These are phyloP conservation scores for Peromyscus leucopus DNA, from an alignment of 2,113 vertebrate genomes.

Conservation along the genomic window DNA sequence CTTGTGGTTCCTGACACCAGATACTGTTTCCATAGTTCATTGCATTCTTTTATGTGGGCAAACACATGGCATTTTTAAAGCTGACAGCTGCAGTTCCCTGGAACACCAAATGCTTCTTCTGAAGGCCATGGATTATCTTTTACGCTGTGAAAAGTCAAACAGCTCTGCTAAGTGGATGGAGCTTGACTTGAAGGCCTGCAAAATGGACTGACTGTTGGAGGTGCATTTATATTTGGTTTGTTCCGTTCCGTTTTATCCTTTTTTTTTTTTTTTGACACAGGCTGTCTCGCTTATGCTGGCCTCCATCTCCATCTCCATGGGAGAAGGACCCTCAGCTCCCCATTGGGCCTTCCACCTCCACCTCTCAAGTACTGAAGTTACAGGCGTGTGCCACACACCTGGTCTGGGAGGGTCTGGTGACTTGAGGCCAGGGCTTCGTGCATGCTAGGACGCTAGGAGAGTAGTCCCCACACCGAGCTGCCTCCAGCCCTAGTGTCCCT, in stretches of 20 bases:
- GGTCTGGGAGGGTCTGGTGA: neutral
- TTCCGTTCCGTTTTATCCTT: too few relatives aligned
- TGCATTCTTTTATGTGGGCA: slow-evolving; percentile 76
- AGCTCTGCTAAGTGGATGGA: neutral
- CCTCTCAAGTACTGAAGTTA: neutral
- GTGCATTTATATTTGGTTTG: neutral
- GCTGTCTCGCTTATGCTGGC: neutral
- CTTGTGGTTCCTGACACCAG: slow-evolving; percentile 45
- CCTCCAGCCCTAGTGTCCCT: neutral
- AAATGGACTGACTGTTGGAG: neutral
- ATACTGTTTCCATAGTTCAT: slow-evolving; percentile 75
- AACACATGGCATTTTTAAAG: slow-evolving; percentile 75
- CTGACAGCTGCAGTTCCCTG: slow-evolving; percentile 79
- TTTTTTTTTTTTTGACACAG: neutral
- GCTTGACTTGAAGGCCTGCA: neutral
- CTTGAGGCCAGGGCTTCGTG: neutral
- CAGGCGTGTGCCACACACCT: neutral
- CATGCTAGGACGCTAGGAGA: neutral
- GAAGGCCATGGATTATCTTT: slow-evolving; percentile 52
- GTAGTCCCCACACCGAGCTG: neutral
- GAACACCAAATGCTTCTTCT: slow-evolving; percentile 72
- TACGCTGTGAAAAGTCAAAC: slow-evolving; percentile 48
- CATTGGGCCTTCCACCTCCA: neutral
- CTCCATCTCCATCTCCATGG: neutral
- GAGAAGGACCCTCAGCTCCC: neutral